Conservation (phyloP, 1,140 invertebrate genomes). For the Aphaenogaster floridana region DNA sequence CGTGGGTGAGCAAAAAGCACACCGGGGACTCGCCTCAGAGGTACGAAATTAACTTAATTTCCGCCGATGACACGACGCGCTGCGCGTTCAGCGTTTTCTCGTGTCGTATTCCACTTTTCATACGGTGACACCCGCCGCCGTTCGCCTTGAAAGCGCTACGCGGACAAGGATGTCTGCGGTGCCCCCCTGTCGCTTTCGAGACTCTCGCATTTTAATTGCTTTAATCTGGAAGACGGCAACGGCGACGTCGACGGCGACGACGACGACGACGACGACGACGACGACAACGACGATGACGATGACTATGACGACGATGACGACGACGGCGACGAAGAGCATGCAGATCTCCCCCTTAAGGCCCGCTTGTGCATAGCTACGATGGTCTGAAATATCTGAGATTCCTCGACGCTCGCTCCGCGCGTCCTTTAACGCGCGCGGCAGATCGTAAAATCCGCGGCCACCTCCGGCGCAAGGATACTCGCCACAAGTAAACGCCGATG, state of each 20-base stretch:
- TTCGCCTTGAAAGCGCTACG: conserved; percentile 67
- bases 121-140: conserved; percentile 46
- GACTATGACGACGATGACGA: not conserved
- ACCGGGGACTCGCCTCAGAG: not conserved
- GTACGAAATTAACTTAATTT: conserved; percentile 74
- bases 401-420: conserved; percentile 54
- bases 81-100: conserved; percentile 38
- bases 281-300: not conserved
- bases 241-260: not conserved
- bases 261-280: conserved; percentile 29
- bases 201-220: conserved; percentile 70
- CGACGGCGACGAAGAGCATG: conserved; percentile 50
- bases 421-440: conserved; percentile 37
- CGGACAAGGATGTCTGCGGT: conserved; percentile 65
- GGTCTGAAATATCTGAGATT: conserved; percentile 67
- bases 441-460: conserved; percentile 64
- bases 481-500: conserved; percentile 20
- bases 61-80: conserved; percentile 67
- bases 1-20: conserved; percentile 68
- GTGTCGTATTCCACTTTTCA: conserved; percentile 70
- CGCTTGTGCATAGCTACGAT: conserved; percentile 43
- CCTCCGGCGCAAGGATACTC: conserved; percentile 36
- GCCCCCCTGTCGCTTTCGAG: conserved; percentile 52
- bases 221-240: conserved; percentile 51
- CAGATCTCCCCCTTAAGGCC: conserved; percentile 40